These are phyloP conservation scores for Leptinotarsa tumamoca DNA, from an alignment of 2,888 invertebrate species.

Conservation along the genomic window DNA sequence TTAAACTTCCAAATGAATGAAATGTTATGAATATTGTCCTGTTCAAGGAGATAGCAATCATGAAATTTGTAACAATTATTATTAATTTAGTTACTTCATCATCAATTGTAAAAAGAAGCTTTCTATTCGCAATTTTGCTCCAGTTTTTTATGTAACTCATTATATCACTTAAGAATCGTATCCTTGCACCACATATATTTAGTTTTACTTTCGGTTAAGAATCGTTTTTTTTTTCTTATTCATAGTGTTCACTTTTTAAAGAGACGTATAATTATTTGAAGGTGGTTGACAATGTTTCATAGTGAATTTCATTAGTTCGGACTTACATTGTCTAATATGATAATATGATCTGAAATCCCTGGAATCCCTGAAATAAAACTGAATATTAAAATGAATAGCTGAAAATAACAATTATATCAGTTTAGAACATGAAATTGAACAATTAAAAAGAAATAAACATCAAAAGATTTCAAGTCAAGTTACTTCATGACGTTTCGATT, in stretches of 20 bases:
- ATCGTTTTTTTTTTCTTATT: neutral
- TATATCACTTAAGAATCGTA: neutral
- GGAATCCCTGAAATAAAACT: too few relatives aligned
- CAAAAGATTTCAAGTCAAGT: too few relatives aligned
- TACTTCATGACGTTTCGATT: too few relatives aligned
- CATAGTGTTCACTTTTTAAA: neutral
- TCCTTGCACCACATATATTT: constrained; percentile 10
- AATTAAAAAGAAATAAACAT: too few relatives aligned
- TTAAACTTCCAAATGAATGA: neutral
- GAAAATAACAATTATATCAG: too few relatives aligned
- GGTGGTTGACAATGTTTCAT: too few relatives aligned
- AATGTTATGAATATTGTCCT: neutral
- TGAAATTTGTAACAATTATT: constrained; percentile 13
- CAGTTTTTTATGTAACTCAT: constrained; percentile 4
- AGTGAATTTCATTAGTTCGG: too few relatives aligned
- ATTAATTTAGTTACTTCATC: constrained; percentile 16
- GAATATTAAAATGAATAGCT: too few relatives aligned
- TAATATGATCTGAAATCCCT: too few relatives aligned
- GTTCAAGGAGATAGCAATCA: neutral
- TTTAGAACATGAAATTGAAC: too few relatives aligned
- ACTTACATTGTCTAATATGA: too few relatives aligned
- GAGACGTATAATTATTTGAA: too few relatives aligned
- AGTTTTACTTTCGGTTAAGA: neutral
- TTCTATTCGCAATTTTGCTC: constrained; percentile 16
- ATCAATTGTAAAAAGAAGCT: constrained; percentile 11